phyloP scores from a whole-genome alignment of 2,797 vertebrate genomes.

The Nothura maculosa region DNA sequence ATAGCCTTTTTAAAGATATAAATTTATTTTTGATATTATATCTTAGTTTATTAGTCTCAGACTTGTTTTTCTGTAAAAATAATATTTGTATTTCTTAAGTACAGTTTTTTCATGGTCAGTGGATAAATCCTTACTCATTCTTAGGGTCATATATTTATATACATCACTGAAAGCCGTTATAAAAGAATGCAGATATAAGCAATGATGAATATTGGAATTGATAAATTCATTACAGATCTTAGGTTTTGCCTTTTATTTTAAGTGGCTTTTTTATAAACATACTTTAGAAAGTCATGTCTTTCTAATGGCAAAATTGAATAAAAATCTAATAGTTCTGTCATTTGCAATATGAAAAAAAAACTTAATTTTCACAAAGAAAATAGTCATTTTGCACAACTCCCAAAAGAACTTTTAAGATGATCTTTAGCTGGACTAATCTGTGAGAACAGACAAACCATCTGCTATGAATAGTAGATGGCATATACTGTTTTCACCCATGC shows the following conservation, averaged over 20 bases:
- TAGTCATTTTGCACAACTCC: neutral
- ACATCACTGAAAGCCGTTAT: neutral
- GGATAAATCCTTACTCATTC: neutral
- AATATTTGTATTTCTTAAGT: neutral
- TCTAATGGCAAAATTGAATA: neutral
- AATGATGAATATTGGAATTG: neutral
- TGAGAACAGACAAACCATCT: neutral
- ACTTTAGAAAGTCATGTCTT: neutral
- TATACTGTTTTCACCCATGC: fast-evolving
- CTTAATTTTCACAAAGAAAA: neutral
- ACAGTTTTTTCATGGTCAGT: neutral
- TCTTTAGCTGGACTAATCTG: neutral
- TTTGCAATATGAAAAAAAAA: neutral
- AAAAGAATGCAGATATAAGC: neutral
- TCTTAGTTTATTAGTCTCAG: neutral
- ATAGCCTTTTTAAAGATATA: neutral
- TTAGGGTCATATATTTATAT: neutral
- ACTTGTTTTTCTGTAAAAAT: neutral
- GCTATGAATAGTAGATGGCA: fast-evolving
- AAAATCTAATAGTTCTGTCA: too few species aligned
- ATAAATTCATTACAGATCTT: neutral
- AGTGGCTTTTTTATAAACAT: neutral
- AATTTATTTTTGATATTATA: neutral
- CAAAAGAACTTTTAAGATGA: neutral
- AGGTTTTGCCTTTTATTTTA: neutral